These are phyloP conservation scores for Ischnura elegans DNA, from an alignment of 2,888 invertebrate species.

Conservation along the genomic window DNA sequence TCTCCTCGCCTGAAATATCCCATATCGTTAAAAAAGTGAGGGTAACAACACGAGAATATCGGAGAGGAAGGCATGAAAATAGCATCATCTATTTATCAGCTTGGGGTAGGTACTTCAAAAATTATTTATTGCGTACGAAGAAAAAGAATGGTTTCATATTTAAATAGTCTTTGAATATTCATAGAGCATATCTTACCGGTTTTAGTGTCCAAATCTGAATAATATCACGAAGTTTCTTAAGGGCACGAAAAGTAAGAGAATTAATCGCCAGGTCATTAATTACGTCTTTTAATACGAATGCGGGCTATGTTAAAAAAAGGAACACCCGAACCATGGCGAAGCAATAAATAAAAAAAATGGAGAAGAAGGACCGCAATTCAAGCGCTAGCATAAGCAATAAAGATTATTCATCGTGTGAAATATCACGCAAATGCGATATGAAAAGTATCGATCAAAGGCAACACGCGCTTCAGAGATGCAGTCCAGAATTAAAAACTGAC, in stretches of 20 bases:
- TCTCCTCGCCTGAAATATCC: background rate
- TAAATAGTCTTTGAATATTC: slow-evolving; percentile 59
- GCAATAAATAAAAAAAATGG: slow-evolving; percentile 10
- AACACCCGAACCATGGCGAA: slow-evolving; percentile 1
- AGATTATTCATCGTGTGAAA: slow-evolving; percentile 25
- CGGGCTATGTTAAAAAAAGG: background rate
- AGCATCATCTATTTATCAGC: background rate
- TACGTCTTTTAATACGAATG: slow-evolving; percentile 12
- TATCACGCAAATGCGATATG: background rate
- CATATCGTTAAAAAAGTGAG: background rate
- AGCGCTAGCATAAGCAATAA: slow-evolving; percentile 6
- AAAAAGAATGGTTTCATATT: slow-evolving; percentile 45
- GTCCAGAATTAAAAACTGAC: background rate
- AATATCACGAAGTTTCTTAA: background rate
- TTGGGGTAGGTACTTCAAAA: background rate
- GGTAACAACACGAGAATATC: background rate
- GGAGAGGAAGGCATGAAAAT: background rate
- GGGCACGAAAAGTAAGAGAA: background rate
- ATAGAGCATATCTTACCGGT: slow-evolving; percentile 41
- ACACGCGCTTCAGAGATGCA: background rate
- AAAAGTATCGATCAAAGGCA: background rate
- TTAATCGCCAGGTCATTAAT: slow-evolving; percentile 51
- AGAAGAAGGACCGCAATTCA: background rate
- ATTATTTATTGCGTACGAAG: slow-evolving; percentile 51
- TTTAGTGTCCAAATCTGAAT: slow-evolving; percentile 28